These are phyloP conservation scores for Andinoacara biseriatus DNA, from an alignment of 2,113 vertebrate species.

Conservation along the genomic window DNA sequence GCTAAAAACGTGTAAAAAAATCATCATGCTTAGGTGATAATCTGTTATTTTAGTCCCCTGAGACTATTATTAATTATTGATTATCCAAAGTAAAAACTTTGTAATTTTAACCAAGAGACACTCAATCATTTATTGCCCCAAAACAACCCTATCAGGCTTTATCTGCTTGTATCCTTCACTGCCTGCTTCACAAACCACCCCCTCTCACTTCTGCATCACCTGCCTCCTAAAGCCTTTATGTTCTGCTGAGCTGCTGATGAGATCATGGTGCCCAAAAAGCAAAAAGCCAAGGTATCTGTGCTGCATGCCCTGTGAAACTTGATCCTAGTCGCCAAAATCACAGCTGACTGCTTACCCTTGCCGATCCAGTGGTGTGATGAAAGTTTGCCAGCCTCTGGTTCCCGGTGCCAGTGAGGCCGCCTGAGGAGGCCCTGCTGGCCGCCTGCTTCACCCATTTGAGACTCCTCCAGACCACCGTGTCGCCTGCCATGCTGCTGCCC, in stretches of 20 bases:
- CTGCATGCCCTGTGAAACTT: slow-evolving; percentile 27
- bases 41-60: not conserved
- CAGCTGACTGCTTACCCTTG: slow-evolving; percentile 42
- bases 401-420: slow-evolving; percentile 2
- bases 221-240: not conserved
- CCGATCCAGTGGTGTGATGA: slow-evolving; percentile 25
- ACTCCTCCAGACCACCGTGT: slow-evolving; percentile 64
- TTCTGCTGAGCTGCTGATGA: slow-evolving; percentile 17
- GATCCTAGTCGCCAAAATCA: not conserved
- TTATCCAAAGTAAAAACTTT: not conserved
- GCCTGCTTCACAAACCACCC: not conserved
- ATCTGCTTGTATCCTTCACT: not conserved
- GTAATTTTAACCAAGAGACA: not conserved
- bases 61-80: not conserved
- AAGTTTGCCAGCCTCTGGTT: slow-evolving; percentile 42
- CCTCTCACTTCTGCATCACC: not conserved
- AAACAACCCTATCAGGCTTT: not conserved
- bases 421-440: slow-evolving; percentile 23
- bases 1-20: not conserved
- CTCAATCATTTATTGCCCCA: not conserved
- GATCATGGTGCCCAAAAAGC: slow-evolving; percentile 6
- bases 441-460: slow-evolving; percentile 61
- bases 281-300: slow-evolving; percentile 14
- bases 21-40: not conserved
- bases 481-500: slow-evolving; percentile 62